Conservation (phyloP, 1,140 invertebrate species). For the Pemphigus obesinymphae region DNA sequence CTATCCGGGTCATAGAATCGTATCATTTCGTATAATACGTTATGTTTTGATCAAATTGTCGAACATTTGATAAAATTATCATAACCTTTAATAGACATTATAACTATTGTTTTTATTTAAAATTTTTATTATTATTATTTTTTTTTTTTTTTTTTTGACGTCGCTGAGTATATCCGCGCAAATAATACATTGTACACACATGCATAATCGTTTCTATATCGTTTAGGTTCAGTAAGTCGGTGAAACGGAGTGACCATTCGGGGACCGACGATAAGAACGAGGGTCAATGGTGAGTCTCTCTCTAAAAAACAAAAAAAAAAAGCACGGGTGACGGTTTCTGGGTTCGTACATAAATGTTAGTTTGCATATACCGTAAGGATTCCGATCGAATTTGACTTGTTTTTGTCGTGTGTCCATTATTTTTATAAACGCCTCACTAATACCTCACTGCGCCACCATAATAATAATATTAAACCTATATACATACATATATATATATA, state of each 20-base stretch:
- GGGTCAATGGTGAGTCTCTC: constrained; percentile 32
- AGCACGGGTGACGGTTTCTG: constrained; percentile 22
- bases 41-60: too few relatives aligned
- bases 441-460: too few relatives aligned
- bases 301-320: too few relatives aligned
- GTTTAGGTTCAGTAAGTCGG: constrained; percentile 39
- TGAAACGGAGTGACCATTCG: constrained; percentile 35
- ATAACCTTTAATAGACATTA: too few relatives aligned
- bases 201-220: constrained; percentile 29
- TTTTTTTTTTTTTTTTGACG: not conserved
- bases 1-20: too few relatives aligned
- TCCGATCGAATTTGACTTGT: not conserved
- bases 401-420: not conserved
- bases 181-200: not conserved
- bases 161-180: not conserved
- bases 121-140: not conserved
- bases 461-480: too few relatives aligned
- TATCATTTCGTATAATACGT: too few relatives aligned
- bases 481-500: too few relatives aligned
- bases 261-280: constrained; percentile 39
- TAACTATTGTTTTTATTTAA: too few relatives aligned
- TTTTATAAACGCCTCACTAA: not conserved
- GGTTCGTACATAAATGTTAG: not conserved
- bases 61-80: too few relatives aligned
- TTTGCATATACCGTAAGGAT: not conserved